Conservation (phyloP, 2,888 invertebrate genomes). For the Ellobium chinense region DNA sequence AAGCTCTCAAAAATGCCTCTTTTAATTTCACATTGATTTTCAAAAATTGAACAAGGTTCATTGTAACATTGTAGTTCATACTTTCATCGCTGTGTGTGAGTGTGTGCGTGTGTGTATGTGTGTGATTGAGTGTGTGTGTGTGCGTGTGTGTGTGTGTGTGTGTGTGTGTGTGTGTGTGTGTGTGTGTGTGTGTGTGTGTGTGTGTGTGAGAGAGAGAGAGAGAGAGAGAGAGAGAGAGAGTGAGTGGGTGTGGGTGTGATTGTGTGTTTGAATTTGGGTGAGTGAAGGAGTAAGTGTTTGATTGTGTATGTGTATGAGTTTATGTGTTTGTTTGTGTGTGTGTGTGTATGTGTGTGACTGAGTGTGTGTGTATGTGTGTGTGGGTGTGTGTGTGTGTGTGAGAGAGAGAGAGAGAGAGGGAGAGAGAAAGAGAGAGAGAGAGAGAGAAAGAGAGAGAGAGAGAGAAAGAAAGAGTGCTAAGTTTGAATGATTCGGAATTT, state of each 20-base stretch:
- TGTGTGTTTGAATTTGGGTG: not conserved
- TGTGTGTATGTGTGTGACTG: not conserved
- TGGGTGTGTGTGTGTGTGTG: not conserved
- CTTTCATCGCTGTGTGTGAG: slow-evolving; percentile 19
- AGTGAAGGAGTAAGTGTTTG: too few relatives aligned
- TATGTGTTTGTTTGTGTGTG: not conserved
- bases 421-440: slow-evolving; percentile 11
- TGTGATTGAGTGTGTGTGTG: slow-evolving; percentile 16
- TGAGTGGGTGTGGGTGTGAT: not conserved
- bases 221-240: not conserved
- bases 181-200: not conserved
- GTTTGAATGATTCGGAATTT: too few relatives aligned
- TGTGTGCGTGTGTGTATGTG: slow-evolving; percentile 24
- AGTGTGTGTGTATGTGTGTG: not conserved
- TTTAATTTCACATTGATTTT: too few relatives aligned
- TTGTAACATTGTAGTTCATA: too few relatives aligned
- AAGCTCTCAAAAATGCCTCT: too few relatives aligned
- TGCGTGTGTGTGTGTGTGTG: not conserved
- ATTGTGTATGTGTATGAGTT: not conserved
- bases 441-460: slow-evolving; percentile 25
- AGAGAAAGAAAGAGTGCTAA: slow-evolving; percentile 11
- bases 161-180: not conserved
- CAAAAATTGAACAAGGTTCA: too few relatives aligned
- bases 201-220: not conserved
- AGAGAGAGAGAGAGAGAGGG: not conserved